Percentiles rank a stretch among this genome's conserved stretches.
Conservation (phyloP, 2,113 vertebrate genomes). For the Rattus rattus region DNA sequence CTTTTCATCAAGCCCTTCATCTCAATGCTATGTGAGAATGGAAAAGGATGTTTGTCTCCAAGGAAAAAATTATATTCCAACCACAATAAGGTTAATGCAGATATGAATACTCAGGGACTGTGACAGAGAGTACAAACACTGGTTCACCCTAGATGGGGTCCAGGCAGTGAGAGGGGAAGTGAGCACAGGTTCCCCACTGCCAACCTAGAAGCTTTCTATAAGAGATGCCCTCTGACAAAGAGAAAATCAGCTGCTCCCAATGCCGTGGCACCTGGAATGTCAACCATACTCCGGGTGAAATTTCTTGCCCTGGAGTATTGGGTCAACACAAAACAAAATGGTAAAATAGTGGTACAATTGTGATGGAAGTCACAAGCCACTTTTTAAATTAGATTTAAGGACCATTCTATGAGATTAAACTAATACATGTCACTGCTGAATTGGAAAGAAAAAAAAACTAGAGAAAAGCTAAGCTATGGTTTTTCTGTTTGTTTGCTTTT, state of each 20-base stretch:
- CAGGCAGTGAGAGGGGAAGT: not conserved
- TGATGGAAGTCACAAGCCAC: too few species aligned
- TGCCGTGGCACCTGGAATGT: not conserved
- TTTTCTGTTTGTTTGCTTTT: too few species aligned
- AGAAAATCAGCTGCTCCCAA: not conserved
- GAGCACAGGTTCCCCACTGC: not conserved
- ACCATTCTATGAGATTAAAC: too few species aligned
- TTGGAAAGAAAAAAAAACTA: too few species aligned
- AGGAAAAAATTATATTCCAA: not conserved
- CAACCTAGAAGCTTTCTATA: not conserved
- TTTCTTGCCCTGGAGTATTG: not conserved
- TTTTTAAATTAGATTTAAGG: too few species aligned
- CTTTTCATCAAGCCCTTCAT: not conserved
- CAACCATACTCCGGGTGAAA: not conserved
- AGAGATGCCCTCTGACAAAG: not conserved
- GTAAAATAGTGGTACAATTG: too few species aligned
- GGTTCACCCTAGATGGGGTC: too few species aligned
- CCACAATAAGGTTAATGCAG: not conserved
- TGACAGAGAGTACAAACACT: too few species aligned
- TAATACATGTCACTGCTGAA: too few species aligned
- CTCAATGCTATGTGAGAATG: too few species aligned
- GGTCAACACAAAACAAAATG: not conserved
- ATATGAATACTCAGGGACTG: not conserved
- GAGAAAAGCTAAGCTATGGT: too few species aligned
- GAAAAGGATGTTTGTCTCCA: not conserved